phyloP scores from a whole-genome alignment of 2,797 vertebrate species.

The Rachycentron canadum region DNA sequence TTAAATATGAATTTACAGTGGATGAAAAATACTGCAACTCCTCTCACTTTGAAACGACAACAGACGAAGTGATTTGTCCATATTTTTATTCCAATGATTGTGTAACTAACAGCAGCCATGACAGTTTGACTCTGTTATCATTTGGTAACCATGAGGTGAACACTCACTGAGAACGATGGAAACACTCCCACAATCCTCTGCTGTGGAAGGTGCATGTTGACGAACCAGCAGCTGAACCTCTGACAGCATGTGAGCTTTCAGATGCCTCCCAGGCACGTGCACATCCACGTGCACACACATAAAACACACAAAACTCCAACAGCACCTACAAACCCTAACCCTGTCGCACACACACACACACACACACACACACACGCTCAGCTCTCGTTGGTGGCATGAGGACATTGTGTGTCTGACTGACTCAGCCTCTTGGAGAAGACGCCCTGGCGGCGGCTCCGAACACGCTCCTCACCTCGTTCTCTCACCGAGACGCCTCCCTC shows the following conservation, averaged over 20 bases:
- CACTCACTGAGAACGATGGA: no score
- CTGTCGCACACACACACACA: not conserved
- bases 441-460: slow-evolving; percentile 6
- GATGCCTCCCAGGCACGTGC: slow-evolving; percentile 26
- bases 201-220: not conserved
- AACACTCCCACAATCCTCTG: not conserved
- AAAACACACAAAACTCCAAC: slow-evolving; percentile 11
- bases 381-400: not conserved
- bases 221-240: not conserved
- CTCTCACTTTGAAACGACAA: not conserved
- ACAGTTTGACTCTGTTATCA: no score
- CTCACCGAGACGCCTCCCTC: slow-evolving; percentile 10
- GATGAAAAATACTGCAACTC: not conserved
- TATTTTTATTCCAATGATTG: not conserved
- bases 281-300: slow-evolving; percentile 40
- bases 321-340: slow-evolving; percentile 28
- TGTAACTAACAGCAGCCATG: no score
- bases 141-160: not conserved
- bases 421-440: slow-evolving; percentile 26
- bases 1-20: no score
- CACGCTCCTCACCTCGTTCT: slow-evolving; percentile 47
- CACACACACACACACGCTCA: slow-evolving; percentile 7
- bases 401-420: slow-evolving; percentile 50
- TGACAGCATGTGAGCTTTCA: not conserved
- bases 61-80: not conserved